Evolutionary conservation across 2,888 invertebrate genomes (phyloP).

Genomic region (Noctuana brunneofusca): DNA sequence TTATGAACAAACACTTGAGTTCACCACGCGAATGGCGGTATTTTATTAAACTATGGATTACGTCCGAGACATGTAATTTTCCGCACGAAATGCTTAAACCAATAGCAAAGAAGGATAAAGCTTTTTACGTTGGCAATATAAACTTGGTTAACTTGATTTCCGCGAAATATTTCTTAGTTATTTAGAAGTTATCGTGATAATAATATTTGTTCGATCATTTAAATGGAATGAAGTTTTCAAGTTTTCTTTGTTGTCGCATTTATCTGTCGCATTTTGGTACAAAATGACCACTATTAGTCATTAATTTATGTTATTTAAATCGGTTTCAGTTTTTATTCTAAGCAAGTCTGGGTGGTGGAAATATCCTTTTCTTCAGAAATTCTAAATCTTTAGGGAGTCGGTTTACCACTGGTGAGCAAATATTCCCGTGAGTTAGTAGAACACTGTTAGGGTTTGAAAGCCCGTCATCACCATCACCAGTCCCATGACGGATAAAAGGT

Average conservation of each 20-base stretch:
- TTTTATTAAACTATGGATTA: slow-evolving; percentile 21
- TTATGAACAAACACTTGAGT: slow-evolving; percentile 5
- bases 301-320: too few species aligned
- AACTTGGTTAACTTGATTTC: slow-evolving; percentile 19
- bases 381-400: too few species aligned
- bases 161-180: slow-evolving; percentile 12
- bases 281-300: too few species aligned
- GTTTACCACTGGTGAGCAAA: too few species aligned
- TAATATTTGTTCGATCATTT: slow-evolving; percentile 9
- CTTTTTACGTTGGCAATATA: slow-evolving; percentile 13
- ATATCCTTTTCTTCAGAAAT: too few species aligned
- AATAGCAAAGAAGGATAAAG: slow-evolving; percentile 20
- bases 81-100: slow-evolving; percentile 26
- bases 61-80: slow-evolving; percentile 23
- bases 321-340: too few species aligned
- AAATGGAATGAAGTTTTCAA: background rate
- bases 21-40: slow-evolving; percentile 10
- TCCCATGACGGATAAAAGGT: too few species aligned
- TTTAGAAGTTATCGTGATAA: slow-evolving; percentile 4
- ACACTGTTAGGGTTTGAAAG: too few species aligned
- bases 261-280: too few species aligned
- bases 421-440: too few species aligned
- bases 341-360: too few species aligned
- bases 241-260: background rate
- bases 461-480: too few species aligned